Conservation (phyloP, 2,888 invertebrate genomes). For the Linhomoeus sp. region DNA sequence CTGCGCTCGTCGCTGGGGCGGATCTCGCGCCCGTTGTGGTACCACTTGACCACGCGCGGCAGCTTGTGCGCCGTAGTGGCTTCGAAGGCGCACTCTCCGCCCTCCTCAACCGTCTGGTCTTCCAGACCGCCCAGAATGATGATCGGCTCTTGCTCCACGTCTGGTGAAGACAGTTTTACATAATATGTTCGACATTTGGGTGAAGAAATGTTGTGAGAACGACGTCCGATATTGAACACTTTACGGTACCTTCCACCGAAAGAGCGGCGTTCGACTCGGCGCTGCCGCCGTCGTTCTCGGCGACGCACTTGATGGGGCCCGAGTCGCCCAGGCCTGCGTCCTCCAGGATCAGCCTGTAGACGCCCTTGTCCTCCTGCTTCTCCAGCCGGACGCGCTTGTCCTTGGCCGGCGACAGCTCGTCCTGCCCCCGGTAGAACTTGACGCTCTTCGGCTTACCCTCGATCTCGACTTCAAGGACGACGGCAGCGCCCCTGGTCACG, state of each 20-base stretch:
- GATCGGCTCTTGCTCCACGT: background rate
- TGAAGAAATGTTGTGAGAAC: too few species aligned
- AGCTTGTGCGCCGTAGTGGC: background rate
- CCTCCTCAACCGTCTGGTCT: background rate
- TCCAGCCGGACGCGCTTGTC: background rate
- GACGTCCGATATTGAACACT: background rate
- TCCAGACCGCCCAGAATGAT: background rate
- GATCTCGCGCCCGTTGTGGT: too few species aligned
- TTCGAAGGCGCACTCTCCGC: background rate
- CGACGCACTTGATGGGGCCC: too few species aligned
- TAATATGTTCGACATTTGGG: too few species aligned
- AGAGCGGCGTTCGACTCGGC: conserved; percentile 16
- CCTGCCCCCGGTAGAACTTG: conserved; percentile 34
- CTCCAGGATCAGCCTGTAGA: too few species aligned
- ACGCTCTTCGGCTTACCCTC: conserved; percentile 62
- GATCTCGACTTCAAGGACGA: conserved; percentile 33
- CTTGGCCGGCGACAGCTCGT: background rate
- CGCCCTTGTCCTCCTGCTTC: background rate
- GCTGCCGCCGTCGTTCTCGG: conserved; percentile 22
- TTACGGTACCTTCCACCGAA: conserved; percentile 11
- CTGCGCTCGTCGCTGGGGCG: too few species aligned
- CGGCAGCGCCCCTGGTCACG: background rate
- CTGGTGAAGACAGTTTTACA: too few species aligned
- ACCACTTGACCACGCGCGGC: too few species aligned
- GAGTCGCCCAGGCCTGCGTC: conserved; percentile 55